Base-by-base conservation (phyloP, 2,888 invertebrate genomes). In the Andrena hattorfiana region DNA sequence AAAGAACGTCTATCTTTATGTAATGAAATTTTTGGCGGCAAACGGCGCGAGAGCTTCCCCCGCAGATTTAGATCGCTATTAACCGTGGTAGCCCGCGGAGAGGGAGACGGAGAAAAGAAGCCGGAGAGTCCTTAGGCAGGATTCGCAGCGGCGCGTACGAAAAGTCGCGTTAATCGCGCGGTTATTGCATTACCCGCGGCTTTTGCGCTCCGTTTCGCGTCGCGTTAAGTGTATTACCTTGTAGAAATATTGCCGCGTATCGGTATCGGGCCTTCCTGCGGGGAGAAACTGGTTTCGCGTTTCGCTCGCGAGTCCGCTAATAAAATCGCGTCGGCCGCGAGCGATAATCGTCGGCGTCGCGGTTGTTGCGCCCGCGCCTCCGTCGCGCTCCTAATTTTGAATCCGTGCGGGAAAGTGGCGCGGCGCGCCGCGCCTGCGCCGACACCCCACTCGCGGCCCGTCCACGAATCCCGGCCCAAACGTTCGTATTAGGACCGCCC, bases 211-310 rank as follows among this genome's bases (percentile, higher is more conserved):
- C 35, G 62, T 80, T 70, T 81, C 64, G 56, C 54, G 20, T 81
- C 69, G 51, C 66, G 75, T 71, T 81, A 81, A 82, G 75, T 81
- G 83, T 77, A 77, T 83, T 83, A 83, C 73, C 83, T 83, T 77
- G 83, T 83, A 77, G 83, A 83, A 83, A 77, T 83, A 83, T 83
- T 70, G 67, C 67, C 70, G 69, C 35, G 69, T 83, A 77, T 83
- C 82, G 77, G 60, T 82, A 73, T 74, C 83, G 73, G n/a, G 63
- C 54, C 49, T 83, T 77, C 83, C 83, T 74, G 56, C 51, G 16
- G 77, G 54, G 54, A 66, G 83, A 83, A 83, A 83, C 83, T 77
- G 83, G 83, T 83, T 83, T 74, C 73, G 16, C 72, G 72, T 77
- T 82, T 69, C 48, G 77, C 64, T 35, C 77, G 35, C 62, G 51